These are phyloP conservation scores for Phorcus lineatus DNA, from an alignment of 2,888 invertebrate genomes.

Conservation along the genomic window DNA sequence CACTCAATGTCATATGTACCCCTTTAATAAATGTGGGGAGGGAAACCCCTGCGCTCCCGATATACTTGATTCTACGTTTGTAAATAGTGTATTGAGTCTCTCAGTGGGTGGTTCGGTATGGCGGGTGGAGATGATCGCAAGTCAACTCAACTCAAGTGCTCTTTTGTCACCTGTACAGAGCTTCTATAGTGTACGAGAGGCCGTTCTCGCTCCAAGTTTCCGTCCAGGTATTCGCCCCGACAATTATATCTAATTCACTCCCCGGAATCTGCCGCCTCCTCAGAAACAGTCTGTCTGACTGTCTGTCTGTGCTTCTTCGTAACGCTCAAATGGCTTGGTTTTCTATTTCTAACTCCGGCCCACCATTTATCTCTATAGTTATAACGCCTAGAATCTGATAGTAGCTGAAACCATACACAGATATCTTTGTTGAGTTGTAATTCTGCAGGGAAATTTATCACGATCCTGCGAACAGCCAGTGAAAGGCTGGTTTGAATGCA, in stretches of 20 bases:
- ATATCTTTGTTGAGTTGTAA: constrained; percentile 19
- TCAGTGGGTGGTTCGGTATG: background rate
- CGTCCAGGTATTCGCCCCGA: background rate
- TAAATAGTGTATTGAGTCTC: background rate
- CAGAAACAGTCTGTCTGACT: background rate
- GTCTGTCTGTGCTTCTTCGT: background rate
- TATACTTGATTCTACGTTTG: background rate
- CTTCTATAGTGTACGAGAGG: background rate
- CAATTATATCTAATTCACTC: constrained; percentile 1
- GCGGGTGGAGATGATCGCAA: background rate
- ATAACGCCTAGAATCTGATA: constrained; percentile 15
- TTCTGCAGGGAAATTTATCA: constrained; percentile 6
- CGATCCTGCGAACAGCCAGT: background rate
- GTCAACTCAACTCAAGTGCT: background rate
- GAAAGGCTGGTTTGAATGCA: constrained; percentile 3
- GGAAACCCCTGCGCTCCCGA: background rate
- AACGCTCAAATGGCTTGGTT: background rate
- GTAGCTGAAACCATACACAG: background rate
- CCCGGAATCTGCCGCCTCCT: background rate
- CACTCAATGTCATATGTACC: background rate
- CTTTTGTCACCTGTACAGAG: background rate
- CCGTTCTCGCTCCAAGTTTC: background rate
- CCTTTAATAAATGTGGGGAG: background rate
- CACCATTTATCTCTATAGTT: background rate
- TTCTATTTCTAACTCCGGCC: background rate